A percentile compares a stretch with the other conserved stretches of the same genome.
Conservation (phyloP, 53 echinoderm and acorn worm genomes). For the Temnopleurus reevesii region DNA sequence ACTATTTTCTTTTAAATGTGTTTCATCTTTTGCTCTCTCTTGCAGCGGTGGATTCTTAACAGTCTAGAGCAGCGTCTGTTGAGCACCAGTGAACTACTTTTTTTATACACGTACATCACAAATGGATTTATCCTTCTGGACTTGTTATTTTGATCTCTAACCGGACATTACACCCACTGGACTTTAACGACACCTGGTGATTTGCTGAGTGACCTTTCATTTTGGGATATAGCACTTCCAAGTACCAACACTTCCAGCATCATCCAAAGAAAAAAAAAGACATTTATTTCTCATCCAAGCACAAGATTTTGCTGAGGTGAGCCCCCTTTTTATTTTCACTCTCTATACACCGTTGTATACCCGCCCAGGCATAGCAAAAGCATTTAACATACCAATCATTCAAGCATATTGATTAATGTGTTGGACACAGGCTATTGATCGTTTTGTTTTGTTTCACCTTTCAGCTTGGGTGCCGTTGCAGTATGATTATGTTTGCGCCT, state of each 20-base stretch:
- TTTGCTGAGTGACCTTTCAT: background rate
- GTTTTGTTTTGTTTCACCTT: background rate
- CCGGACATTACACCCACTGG: conserved; percentile 4
- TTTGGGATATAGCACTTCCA: conserved; percentile 18
- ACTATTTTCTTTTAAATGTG: background rate
- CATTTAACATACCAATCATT: conserved; percentile 47
- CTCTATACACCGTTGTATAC: background rate
- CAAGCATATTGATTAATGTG: conserved; percentile 39
- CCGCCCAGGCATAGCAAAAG: conserved; percentile 14
- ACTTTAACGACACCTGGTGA: conserved; percentile 14
- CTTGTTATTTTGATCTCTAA: background rate
- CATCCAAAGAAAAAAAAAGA: background rate
- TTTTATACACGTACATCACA: background rate
- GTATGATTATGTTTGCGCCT: conserved; percentile 17
- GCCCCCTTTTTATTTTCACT: background rate
- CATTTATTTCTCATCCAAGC: background rate
- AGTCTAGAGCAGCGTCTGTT: background rate
- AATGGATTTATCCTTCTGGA: conserved; percentile 22
- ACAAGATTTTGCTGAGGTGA: background rate
- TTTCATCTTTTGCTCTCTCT: conserved; percentile 17
- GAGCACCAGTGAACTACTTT: conserved; percentile 8
- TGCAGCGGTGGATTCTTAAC: conserved; percentile 27
- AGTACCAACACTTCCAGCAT: background rate
- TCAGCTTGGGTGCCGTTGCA: background rate
- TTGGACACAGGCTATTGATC: conserved; percentile 40